Percentiles rank a stretch among this genome's conserved stretches.
phyloP scores from a whole-genome alignment of 1,140 invertebrate genomes.

The Triops longicaudatus region DNA sequence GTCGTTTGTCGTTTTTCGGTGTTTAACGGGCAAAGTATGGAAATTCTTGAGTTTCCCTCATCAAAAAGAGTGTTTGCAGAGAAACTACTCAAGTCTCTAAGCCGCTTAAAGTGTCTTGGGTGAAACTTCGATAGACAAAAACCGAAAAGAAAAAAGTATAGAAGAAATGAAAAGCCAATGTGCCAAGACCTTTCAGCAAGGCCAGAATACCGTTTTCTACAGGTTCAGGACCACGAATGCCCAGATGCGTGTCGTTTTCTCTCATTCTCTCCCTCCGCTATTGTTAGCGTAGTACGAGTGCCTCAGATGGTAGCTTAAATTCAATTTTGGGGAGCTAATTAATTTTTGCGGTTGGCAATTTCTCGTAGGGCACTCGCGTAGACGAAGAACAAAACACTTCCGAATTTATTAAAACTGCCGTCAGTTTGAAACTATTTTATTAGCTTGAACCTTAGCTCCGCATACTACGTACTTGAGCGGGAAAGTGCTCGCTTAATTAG shows the following conservation, averaged over 20 bases:
- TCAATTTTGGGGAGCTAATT: not conserved
- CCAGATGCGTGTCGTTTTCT: not conserved
- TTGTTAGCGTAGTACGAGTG: not conserved
- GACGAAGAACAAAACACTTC: not conserved
- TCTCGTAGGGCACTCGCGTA: not conserved
- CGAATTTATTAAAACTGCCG: not conserved
- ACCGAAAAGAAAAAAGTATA: not conserved
- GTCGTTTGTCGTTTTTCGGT: not conserved
- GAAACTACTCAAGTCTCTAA: not conserved
- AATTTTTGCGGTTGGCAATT: not conserved
- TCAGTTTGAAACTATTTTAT: not conserved
- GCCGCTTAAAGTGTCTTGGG: not conserved
- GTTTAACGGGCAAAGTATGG: not conserved
- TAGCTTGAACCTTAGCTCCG: not conserved
- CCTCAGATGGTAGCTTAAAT: constrained; percentile 11
- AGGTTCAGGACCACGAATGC: not conserved
- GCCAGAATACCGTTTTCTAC: not conserved
- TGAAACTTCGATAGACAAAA: not conserved
- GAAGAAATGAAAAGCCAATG: not conserved
- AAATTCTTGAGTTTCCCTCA: not conserved
- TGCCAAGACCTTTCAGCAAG: not conserved
- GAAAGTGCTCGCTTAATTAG: not conserved
- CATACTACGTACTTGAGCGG: not conserved
- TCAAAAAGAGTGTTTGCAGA: not conserved
- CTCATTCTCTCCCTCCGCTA: not conserved